phyloP scores from a whole-genome alignment of 2,888 invertebrate species.

The Cyrtodaria siliqua region DNA sequence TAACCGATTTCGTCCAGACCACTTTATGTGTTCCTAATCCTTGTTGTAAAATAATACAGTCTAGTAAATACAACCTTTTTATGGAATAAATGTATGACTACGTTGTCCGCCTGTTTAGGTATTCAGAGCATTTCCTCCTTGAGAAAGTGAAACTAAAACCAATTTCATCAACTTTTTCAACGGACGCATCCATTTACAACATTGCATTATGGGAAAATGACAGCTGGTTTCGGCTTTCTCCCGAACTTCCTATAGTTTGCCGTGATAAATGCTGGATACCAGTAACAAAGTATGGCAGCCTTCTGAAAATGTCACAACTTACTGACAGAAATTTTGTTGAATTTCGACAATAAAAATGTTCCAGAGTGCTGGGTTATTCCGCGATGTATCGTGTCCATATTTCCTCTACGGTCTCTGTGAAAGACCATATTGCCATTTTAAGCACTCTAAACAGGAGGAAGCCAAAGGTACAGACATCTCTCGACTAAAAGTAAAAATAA shows the following conservation, averaged over 20 bases:
- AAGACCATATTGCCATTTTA: slow-evolving; percentile 96
- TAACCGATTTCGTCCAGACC: too few species aligned
- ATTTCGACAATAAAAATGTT: slow-evolving; percentile 89
- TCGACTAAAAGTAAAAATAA: too few species aligned
- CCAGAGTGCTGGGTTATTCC: slow-evolving; percentile 95
- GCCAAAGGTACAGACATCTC: slow-evolving; percentile 66
- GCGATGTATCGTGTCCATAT: slow-evolving; percentile 94
- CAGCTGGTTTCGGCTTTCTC: too few species aligned
- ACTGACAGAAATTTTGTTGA: background rate
- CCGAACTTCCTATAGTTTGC: too few species aligned
- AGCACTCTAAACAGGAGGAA: slow-evolving; percentile 88
- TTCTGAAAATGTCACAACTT: slow-evolving; percentile 34
- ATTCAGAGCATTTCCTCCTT: slow-evolving; percentile 8
- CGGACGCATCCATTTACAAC: slow-evolving; percentile 61
- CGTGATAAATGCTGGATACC: too few species aligned
- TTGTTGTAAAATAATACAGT: too few species aligned
- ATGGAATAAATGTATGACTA: too few species aligned
- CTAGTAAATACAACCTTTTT: too few species aligned
- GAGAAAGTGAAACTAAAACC: slow-evolving; percentile 77
- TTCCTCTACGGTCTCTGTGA: slow-evolving; percentile 93
- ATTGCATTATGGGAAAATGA: slow-evolving; percentile 36
- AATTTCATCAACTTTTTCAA: slow-evolving; percentile 4
- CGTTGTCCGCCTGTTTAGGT: too few species aligned
- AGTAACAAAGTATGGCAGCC: slow-evolving; percentile 28
- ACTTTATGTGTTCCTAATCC: too few species aligned